Evolutionary conservation across 1,140 invertebrate genomes (phyloP), one percentile per base, ranked within the genome.

Genomic region (Platyura marginata): DNA sequence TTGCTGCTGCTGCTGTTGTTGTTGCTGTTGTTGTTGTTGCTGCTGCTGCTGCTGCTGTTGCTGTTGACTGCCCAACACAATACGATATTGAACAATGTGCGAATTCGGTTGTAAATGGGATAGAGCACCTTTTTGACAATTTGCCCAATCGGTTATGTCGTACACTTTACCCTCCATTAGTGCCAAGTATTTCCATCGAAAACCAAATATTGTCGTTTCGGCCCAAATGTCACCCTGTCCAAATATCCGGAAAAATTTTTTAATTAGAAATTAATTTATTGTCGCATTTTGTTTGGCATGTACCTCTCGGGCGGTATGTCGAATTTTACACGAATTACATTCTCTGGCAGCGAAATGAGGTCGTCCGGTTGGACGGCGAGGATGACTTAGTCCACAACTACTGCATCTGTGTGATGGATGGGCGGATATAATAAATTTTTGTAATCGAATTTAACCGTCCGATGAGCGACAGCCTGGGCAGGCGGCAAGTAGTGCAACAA

Each of bases 71-170:
- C 83, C 85, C 39, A 87, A 74, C 47, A 90, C 83, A 59, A 92
- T 89, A 51, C 88, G 76, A 64, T 92, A 92, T 61, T 91, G 87
- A 41, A 94, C 86, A 56, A 79, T 75, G 66, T 93, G 89, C 43
- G 81, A 81, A 63, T 93, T 88, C 9, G 88, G 79, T 59, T 75
- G 72, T 42, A 86, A 62, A 61, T 85, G 80, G 48, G 77, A 78
- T 44, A 86, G 62, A 54, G 81, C 84, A 47, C 76, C 74, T 50
- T 80, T 86, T 66, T 93, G 88, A 65, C 90, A 94, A 47, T 81
- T 79, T 29, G 89, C 90, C 90, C 90, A 94, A 59, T 93, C 87
- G 21, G 89, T 94, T 43, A 95, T 91, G 63, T 94, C 86, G 59
- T 90, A 94, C 11, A 94, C 79, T 45, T 79, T 80, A 36, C 84